A percentile compares a stretch with the other conserved stretches of the same genome.
Conservation (phyloP, 1,140 invertebrate genomes). For the Pteromalus puparum region DNA sequence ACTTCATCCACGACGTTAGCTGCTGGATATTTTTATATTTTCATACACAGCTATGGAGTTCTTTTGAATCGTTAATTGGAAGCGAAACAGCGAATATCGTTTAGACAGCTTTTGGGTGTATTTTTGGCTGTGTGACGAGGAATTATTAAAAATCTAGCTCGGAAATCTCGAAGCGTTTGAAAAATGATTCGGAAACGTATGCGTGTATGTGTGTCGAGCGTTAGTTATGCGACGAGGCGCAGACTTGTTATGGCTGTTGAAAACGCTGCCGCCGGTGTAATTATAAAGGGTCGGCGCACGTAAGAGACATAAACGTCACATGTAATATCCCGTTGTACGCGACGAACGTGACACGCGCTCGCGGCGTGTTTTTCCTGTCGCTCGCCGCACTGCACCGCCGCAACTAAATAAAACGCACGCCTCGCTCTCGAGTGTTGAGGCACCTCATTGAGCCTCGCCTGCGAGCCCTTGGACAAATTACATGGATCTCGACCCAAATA, state of each 20-base stretch:
- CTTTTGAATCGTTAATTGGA: too few relatives aligned
- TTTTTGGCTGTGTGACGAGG: too few relatives aligned
- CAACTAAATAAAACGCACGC: neutral
- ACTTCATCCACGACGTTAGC: too few relatives aligned
- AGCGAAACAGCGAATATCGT: too few relatives aligned
- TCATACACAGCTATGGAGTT: too few relatives aligned
- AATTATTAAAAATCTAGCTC: too few relatives aligned
- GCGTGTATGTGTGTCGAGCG: neutral
- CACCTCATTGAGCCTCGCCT: neutral
- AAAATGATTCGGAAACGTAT: neutral
- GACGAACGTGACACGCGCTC: constrained; percentile 61
- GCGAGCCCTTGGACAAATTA: too few relatives aligned
- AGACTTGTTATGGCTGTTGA: neutral
- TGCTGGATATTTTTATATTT: too few relatives aligned
- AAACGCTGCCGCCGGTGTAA: constrained; percentile 55
- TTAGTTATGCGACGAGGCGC: neutral
- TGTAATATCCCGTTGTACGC: constrained; percentile 59
- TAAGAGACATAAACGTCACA: constrained; percentile 59
- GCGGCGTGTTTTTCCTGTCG: constrained; percentile 54
- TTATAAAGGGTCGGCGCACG: constrained; percentile 58
- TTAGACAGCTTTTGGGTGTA: too few relatives aligned
- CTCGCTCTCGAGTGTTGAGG: neutral
- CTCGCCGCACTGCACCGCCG: neutral
- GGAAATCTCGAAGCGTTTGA: neutral
- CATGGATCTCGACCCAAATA: neutral